A percentile compares a stretch with the other conserved stretches of the same genome.
phyloP scores from a whole-genome alignment of 64 coral and sea anemone genomes.

The Actinia tenebrosa region DNA sequence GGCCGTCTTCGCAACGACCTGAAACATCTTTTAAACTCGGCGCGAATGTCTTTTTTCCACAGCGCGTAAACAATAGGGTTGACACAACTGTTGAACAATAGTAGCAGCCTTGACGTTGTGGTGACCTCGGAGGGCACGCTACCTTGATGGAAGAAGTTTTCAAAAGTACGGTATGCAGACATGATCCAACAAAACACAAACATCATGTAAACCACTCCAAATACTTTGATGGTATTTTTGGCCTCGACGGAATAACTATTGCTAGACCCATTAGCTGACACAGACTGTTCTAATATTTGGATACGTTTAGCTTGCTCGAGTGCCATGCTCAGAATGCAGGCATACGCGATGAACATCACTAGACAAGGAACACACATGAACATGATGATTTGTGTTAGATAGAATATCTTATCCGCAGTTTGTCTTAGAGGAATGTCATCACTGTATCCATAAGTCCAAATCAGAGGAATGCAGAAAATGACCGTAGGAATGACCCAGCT shows the following conservation, averaged over 20 bases:
- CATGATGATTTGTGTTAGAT: conserved; percentile 58
- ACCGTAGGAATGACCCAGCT: conserved; percentile 53
- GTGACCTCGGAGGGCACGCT: conserved; percentile 33
- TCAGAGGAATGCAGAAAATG: conserved; percentile 46
- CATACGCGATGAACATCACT: conserved; percentile 50
- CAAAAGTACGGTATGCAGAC: conserved; percentile 53
- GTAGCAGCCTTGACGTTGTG: conserved; percentile 41
- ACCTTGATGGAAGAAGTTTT: conserved; percentile 28
- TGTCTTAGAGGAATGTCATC: conserved; percentile 33
- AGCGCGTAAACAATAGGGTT: conserved; percentile 70
- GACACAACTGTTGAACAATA: conserved; percentile 59
- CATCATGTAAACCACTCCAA: conserved; percentile 63
- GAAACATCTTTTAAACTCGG: conserved; percentile 17
- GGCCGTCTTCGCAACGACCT: neutral
- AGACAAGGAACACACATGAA: conserved; percentile 64
- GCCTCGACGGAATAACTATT: neutral
- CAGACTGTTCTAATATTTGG: conserved; percentile 30
- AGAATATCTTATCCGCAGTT: conserved; percentile 64
- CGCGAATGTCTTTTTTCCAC: conserved; percentile 65
- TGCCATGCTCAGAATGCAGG: conserved; percentile 42
- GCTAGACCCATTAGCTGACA: neutral
- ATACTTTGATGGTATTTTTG: conserved; percentile 41
- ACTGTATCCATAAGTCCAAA: conserved; percentile 58
- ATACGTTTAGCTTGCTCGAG: conserved; percentile 53
- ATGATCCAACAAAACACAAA: conserved; percentile 74